A percentile compares a stretch with the other conserved stretches of the same genome.
Evolutionary conservation across 2,797 vertebrate species (phyloP).

Genomic region (Poecile montanus): DNA sequence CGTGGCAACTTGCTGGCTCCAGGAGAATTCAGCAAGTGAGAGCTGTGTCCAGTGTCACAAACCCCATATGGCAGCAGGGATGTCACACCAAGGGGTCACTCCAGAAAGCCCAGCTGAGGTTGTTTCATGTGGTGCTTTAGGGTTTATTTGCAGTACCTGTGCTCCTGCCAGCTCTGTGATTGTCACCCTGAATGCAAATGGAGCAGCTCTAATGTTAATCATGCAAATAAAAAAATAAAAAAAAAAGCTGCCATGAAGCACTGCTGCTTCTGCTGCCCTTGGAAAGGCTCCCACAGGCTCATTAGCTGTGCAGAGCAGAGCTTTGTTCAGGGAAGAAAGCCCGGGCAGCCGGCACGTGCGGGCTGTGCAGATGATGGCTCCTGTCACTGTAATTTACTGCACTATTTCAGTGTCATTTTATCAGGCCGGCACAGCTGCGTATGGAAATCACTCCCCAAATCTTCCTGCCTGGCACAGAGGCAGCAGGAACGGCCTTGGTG

Average conservation of each 20-base stretch:
- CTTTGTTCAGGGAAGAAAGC: constrained; percentile 11
- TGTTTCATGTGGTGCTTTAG: neutral
- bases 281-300: neutral
- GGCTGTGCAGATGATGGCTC: neutral
- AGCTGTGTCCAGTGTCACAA: neutral
- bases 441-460: neutral
- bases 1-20: neutral
- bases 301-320: constrained; percentile 8
- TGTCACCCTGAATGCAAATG: neutral
- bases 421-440: neutral
- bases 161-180: neutral
- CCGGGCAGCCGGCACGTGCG: constrained; percentile 1
- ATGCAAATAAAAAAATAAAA: neutral
- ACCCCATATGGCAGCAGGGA: neutral
- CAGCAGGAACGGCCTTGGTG: neutral
- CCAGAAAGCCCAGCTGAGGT: neutral
- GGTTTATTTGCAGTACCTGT: neutral
- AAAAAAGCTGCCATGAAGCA: neutral
- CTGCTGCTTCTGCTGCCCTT: neutral
- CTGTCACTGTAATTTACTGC: constrained; percentile 30
- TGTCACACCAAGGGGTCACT: neutral
- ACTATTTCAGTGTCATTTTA: neutral
- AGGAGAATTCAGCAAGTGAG: neutral
- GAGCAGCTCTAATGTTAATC: neutral
- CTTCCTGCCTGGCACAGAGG: neutral